A percentile compares a stretch with the other conserved stretches of the same genome.
Conservation (phyloP, 2,888 invertebrate genomes). For the Chymomyza procnemis region DNA sequence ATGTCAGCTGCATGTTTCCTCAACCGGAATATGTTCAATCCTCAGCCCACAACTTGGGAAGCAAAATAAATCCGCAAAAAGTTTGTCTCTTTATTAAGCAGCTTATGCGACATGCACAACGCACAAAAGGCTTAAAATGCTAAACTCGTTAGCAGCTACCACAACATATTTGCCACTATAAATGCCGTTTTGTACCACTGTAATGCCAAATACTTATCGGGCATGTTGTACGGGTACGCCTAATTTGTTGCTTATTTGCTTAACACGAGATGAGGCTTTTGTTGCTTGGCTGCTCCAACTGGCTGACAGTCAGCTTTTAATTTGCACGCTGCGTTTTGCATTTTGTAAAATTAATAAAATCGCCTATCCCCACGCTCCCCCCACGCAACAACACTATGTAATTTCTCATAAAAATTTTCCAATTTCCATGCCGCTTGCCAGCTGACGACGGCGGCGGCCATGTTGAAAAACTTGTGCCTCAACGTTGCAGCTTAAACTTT, state of each 20-base stretch:
- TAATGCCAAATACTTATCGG: background rate
- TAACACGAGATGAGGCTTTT: background rate
- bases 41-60: background rate
- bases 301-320: constrained; percentile 17
- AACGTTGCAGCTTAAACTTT: constrained; percentile 22
- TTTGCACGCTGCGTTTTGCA: constrained; percentile 10
- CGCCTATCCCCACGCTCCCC: no score
- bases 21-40: constrained; percentile 37
- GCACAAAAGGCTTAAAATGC: background rate
- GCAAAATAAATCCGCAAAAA: constrained; percentile 32
- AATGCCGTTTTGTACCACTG: background rate
- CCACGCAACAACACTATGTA: constrained; percentile 3
- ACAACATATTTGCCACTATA: background rate
- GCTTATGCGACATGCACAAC: background rate
- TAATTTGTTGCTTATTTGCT: constrained; percentile 54
- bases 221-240: constrained; percentile 12
- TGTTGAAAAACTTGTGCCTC: constrained; percentile 9
- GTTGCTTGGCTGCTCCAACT: background rate
- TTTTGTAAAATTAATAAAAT: constrained; percentile 36
- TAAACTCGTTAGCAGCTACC: background rate
- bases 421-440: background rate
- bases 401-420: background rate
- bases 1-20: constrained; percentile 57
- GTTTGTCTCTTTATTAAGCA: constrained; percentile 20
- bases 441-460: background rate